phyloP scores from a whole-genome alignment of 2,888 invertebrate species.

The Polydrusus pterygomalis region DNA sequence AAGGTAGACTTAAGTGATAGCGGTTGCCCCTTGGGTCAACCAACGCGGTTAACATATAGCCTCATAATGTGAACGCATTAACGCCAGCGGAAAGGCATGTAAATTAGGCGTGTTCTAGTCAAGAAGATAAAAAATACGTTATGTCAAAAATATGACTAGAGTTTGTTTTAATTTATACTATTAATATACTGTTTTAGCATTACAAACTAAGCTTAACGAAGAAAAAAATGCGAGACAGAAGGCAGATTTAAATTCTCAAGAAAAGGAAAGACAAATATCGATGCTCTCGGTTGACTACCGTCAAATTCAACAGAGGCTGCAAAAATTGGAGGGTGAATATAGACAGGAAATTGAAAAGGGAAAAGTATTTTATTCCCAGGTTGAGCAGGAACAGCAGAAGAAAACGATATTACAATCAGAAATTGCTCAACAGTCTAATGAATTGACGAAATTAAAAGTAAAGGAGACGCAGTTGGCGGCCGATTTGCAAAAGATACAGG shows the following conservation, averaged over 20 bases:
- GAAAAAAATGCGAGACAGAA: constrained; percentile 91
- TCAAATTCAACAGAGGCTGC: constrained; percentile 93
- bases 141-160: too few relatives aligned
- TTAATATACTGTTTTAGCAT: constrained; percentile 74
- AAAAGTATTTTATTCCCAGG: constrained; percentile 86
- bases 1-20: too few relatives aligned
- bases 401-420: constrained; percentile 89
- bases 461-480: constrained; percentile 82
- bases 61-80: too few relatives aligned
- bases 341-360: constrained; percentile 92
- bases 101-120: too few relatives aligned
- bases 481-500: constrained; percentile 78
- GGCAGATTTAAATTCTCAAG: constrained; percentile 90
- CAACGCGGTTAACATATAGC: too few relatives aligned
- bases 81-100: too few relatives aligned
- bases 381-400: constrained; percentile 94
- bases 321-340: constrained; percentile 94
- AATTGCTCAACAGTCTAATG: constrained; percentile 81
- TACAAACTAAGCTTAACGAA: constrained; percentile 93
- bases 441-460: constrained; percentile 81
- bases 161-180: too few relatives aligned
- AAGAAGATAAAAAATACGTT: too few relatives aligned
- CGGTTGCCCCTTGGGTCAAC: too few relatives aligned
- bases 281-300: constrained; percentile 96
- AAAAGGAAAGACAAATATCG: constrained; percentile 94